These are phyloP conservation scores for Grus americana DNA, from an alignment of 2,113 vertebrate genomes.

Conservation along the genomic window DNA sequence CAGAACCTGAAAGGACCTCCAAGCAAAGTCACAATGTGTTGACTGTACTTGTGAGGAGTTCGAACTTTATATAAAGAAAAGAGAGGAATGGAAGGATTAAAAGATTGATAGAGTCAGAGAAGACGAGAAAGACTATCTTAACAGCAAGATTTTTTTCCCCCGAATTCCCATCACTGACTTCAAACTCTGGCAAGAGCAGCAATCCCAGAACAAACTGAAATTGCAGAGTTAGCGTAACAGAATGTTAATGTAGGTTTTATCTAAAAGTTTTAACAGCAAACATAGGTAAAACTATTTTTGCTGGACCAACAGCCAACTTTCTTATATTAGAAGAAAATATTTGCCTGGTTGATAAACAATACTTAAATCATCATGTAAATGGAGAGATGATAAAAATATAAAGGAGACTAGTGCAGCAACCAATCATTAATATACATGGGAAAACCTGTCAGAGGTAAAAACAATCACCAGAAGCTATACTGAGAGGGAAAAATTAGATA, in stretches of 20 bases:
- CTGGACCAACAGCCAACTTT: background rate
- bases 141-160: background rate
- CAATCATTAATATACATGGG: background rate
- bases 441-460: background rate
- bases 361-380: background rate
- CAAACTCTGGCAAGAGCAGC: background rate
- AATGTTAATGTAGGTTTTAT: background rate
- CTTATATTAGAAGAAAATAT: background rate
- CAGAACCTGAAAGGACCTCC: background rate
- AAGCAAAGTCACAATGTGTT: background rate
- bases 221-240: background rate
- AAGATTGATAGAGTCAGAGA: background rate
- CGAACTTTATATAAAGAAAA: background rate
- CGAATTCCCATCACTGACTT: background rate
- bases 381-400: background rate
- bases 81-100: background rate
- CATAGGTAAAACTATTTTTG: background rate
- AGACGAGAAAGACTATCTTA: background rate
- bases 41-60: fast-evolving
- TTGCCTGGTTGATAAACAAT: background rate
- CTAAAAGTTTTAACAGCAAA: conserved; percentile 3
- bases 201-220: background rate
- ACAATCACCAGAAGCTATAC: background rate
- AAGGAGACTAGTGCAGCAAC: background rate
- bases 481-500: background rate